Percentiles rank a stretch among this genome's conserved stretches.
These are phyloP conservation scores for Ischnus inquisitorius DNA, from an alignment of 2,888 invertebrate species.

Conservation along the genomic window DNA sequence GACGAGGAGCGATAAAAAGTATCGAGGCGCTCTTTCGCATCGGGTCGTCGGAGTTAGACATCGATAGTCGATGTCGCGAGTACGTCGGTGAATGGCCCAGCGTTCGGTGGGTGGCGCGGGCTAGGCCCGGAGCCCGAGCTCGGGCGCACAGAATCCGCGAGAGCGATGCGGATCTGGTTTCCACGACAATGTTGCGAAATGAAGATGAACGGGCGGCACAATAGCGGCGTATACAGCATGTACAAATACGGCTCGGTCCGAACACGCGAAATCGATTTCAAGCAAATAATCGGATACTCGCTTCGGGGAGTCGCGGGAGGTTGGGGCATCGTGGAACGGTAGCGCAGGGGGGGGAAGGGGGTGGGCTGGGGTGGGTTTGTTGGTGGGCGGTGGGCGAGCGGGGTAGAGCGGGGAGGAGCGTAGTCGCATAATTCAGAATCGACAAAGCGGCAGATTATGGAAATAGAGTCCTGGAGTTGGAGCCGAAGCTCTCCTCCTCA, in stretches of 20 bases:
- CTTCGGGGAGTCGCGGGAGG: constrained; percentile 59
- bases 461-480: constrained; percentile 84
- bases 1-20: constrained; percentile 36
- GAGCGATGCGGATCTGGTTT: constrained; percentile 64
- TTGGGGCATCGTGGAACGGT: constrained; percentile 58
- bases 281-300: constrained; percentile 85
- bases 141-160: constrained; percentile 68
- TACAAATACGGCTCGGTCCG: constrained; percentile 77
- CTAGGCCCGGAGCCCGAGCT: background rate
- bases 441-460: constrained; percentile 85
- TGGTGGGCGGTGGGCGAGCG: constrained; percentile 61
- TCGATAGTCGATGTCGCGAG: constrained; percentile 39
- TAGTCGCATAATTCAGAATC: constrained; percentile 85
- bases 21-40: constrained; percentile 24
- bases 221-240: constrained; percentile 76
- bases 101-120: constrained; percentile 27
- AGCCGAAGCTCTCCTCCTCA: constrained; percentile 75
- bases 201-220: constrained; percentile 74
- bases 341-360: constrained; percentile 64
- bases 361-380: no score
- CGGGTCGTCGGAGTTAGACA: constrained; percentile 19
- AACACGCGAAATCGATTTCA: constrained; percentile 85
- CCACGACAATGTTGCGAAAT: constrained; percentile 71
- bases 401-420: constrained; percentile 69
- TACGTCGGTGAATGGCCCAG: background rate